These are phyloP conservation scores for Hypolimnas misippus DNA, from an alignment of 2,888 invertebrate species.

Conservation along the genomic window DNA sequence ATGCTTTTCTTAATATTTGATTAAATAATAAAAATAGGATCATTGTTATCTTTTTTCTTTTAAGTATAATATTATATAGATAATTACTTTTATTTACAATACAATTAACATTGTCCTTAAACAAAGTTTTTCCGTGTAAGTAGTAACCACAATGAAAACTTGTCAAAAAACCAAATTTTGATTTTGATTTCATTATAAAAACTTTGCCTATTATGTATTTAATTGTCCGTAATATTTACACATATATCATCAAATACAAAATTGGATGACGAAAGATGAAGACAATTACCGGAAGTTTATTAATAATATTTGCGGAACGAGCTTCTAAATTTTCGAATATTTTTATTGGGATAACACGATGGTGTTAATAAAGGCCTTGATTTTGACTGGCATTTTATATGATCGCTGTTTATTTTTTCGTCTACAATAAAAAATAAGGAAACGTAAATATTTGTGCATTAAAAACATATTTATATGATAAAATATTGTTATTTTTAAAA, in stretches of 20 bases:
- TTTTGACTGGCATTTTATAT: conserved; percentile 27
- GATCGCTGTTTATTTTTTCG: not conserved
- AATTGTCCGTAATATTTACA: not conserved
- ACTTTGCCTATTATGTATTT: no score
- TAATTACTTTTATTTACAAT: no score
- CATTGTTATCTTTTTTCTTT: no score
- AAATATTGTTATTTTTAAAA: no score
- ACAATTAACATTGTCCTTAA: no score
- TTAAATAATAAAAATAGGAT: no score
- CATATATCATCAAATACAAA: not conserved
- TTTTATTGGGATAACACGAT: conserved; percentile 11
- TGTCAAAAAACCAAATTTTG: no score
- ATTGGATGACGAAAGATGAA: conserved; percentile 16
- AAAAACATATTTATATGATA: not conserved
- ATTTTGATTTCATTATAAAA: no score
- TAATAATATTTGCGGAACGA: conserved; percentile 30
- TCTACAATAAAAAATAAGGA: conserved; percentile 3
- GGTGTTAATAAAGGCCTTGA: conserved; percentile 32
- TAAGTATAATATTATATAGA: no score
- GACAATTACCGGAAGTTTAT: conserved; percentile 25
- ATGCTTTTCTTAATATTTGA: no score
- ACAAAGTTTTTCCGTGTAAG: no score
- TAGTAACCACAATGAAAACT: no score
- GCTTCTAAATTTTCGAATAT: conserved; percentile 23
- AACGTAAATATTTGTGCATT: not conserved